phyloP scores from a whole-genome alignment of 2,113 vertebrate genomes.

The Peromyscus maniculatus region DNA sequence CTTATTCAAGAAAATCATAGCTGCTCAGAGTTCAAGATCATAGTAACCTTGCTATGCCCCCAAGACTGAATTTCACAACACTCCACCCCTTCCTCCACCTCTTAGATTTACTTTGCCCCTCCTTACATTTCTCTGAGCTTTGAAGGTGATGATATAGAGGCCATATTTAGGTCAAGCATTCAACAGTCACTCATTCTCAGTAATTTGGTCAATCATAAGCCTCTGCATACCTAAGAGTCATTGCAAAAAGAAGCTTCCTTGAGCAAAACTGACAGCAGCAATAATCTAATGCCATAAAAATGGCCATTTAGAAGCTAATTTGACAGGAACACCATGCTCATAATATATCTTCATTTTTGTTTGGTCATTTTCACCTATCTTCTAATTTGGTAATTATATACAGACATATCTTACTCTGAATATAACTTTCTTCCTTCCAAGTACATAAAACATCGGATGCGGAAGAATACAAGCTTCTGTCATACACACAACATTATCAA shows the following conservation, averaged over 20 bases:
- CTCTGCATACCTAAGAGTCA: not conserved
- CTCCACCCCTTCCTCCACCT: not conserved
- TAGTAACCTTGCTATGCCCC: not conserved
- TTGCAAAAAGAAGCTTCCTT: not conserved
- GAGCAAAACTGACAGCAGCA: not conserved
- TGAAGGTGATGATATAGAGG: not conserved
- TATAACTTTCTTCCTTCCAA: not conserved
- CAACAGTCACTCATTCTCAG: not conserved
- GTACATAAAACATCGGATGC: not conserved
- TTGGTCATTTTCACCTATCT: not conserved
- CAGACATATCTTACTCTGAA: not conserved
- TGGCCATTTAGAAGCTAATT: not conserved
- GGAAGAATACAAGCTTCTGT: not conserved
- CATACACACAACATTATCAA: not conserved
- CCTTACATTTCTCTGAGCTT: not conserved
- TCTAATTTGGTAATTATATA: not conserved
- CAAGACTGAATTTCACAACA: not conserved
- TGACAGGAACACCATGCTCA: not conserved
- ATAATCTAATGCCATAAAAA: not conserved
- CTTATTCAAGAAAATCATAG: not conserved
- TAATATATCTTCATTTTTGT: not conserved
- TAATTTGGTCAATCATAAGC: not conserved
- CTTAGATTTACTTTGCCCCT: not conserved
- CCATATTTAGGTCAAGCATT: not conserved
- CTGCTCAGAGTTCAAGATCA: not conserved